A percentile compares a stretch with the other conserved stretches of the same genome.
Conservation (phyloP, 2,888 invertebrate genomes). For the Corbicula japonica region DNA sequence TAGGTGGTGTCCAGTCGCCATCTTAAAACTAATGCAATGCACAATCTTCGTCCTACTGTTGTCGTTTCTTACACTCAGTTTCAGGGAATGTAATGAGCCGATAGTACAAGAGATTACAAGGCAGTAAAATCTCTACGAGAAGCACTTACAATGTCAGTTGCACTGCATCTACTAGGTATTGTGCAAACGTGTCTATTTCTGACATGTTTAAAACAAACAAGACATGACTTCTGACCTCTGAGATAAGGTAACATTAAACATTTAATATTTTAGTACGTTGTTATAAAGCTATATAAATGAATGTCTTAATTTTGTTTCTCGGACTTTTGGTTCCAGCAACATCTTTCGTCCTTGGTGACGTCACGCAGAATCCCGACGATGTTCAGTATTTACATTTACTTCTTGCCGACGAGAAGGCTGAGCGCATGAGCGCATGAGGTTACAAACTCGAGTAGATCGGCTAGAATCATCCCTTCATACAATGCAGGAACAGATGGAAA, state of each 20-base stretch:
- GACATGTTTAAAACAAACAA: neutral
- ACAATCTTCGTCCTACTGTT: too few relatives aligned
- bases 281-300: neutral
- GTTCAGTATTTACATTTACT: conserved; percentile 4
- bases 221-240: neutral
- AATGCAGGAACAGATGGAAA: neutral
- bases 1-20: too few relatives aligned
- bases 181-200: neutral
- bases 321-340: neutral
- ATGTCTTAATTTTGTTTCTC: neutral
- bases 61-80: too few relatives aligned
- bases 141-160: too few relatives aligned
- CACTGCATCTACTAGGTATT: too few relatives aligned
- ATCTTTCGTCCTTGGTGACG: neutral
- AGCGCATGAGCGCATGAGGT: neutral
- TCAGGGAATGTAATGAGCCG: too few relatives aligned
- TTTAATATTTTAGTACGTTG: neutral
- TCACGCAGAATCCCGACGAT: neutral
- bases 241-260: neutral
- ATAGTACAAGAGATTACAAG: too few relatives aligned
- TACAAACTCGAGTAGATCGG: neutral
- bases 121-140: too few relatives aligned
- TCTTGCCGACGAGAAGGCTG: neutral
- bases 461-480: neutral
- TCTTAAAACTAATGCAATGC: too few relatives aligned